Base-by-base conservation (phyloP, 1,140 invertebrate species). In the Nomia melanderi region DNA sequence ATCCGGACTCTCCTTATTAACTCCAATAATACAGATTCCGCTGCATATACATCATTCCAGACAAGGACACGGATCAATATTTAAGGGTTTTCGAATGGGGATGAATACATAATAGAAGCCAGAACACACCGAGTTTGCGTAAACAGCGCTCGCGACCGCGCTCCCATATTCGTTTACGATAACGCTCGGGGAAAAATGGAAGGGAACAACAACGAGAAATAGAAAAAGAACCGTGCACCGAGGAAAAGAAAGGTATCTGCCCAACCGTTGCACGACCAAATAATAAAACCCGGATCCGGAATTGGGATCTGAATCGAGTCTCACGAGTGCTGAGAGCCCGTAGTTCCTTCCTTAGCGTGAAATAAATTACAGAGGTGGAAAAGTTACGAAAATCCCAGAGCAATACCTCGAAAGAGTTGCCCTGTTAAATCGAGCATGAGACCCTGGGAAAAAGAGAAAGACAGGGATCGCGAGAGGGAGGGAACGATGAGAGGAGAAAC, bases 31-130 rank as follows among this genome's bases (percentile, higher is more conserved):
- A n/a, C n/a, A n/a, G n/a, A n/a, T n/a, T n/a, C n/a, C n/a, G n/a
- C 36, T 11, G 8, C 36, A 11, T 39, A 39, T 39, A 11, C 6
- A 39, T 39, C 36, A 11, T 39, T 39, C 36, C 36, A 7, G 8
- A 11, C 8, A 9, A 39, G 0, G 31, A 23, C 39, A 39, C 44
- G 39, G 73, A 82, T 82, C 78, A 41, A 82, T 83, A 78, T 81
- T 59, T 33, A 41, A 72, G 65, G 23, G 64, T 62, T 74, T 83
- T 57, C 39, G 75, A 64, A 72, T 53, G 47, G 33, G 50, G 81
- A 74, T 73, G 71, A 71, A n/a, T 77, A 65, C 23, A 77, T 62
- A 74, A 83, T 83, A 83, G 78, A 83, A 78, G 29, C 57, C 29
- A 54, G 29, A 41, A 53, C 29, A 17, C 23, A 29, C 65, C 54